Conservation (phyloP, 1,140 invertebrate species). For the Telenomus remus region DNA sequence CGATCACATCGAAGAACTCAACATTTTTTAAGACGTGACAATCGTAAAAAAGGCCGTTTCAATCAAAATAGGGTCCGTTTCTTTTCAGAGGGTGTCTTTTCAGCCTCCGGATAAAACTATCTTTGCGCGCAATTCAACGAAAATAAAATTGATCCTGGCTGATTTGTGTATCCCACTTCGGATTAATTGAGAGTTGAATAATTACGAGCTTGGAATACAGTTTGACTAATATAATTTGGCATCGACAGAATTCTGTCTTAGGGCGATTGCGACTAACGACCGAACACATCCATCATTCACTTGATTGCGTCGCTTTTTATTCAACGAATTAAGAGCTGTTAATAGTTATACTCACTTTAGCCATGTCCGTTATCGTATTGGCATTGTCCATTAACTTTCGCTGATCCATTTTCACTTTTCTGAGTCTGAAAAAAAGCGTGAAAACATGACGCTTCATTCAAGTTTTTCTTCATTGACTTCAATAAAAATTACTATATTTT, state of each 20-base stretch:
- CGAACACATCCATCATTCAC: constrained; percentile 23
- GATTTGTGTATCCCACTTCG: constrained; percentile 8
- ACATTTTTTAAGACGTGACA: constrained; percentile 34
- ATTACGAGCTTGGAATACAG: constrained; percentile 22
- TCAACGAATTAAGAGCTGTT: constrained; percentile 5
- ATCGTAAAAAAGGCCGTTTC: constrained; percentile 38
- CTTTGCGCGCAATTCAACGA: too few relatives aligned
- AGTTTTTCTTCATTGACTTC: background rate
- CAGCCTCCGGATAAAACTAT: too few relatives aligned
- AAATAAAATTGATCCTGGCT: background rate
- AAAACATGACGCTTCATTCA: background rate
- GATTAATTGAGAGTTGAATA: constrained; percentile 30
- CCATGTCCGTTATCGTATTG: constrained; percentile 99
- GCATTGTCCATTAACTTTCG: constrained; percentile 99
- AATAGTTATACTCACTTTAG: constrained; percentile 88
- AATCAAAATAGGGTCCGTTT: too few relatives aligned
- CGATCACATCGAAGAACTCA: constrained; percentile 37
- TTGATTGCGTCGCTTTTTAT: constrained; percentile 19
- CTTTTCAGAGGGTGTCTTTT: too few relatives aligned
- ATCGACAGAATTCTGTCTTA: background rate
- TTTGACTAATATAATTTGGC: constrained; percentile 38
- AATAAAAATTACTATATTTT: too few relatives aligned
- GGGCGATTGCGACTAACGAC: constrained; percentile 5
- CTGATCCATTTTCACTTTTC: constrained; percentile 99
- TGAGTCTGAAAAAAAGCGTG: constrained; percentile 82